Conservation (phyloP, 2,888 invertebrate species). For the Adela reaumurella region DNA sequence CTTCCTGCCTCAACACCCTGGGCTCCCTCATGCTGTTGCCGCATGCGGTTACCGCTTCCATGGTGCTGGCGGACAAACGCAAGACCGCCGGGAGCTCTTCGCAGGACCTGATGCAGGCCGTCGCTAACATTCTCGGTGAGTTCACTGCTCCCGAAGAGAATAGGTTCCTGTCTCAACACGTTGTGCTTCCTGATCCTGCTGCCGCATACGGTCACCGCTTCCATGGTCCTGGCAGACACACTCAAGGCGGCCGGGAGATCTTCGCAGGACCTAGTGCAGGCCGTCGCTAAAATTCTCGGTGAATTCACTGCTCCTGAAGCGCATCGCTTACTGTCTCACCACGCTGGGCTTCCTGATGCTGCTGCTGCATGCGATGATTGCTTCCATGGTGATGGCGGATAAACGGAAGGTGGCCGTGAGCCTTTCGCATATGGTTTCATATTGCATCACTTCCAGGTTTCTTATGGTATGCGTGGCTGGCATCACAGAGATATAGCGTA, state of each 20-base stretch:
- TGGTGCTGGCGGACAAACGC: no score
- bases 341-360: slow-evolving; percentile 89
- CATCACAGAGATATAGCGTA: no score
- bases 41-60: no score
- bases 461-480: no score
- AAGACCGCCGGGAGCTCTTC: no score
- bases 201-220: slow-evolving; percentile 86
- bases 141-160: slow-evolving; percentile 96
- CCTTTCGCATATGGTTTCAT: no score
- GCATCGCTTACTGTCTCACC: slow-evolving; percentile 88
- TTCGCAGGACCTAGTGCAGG: slow-evolving; percentile 56
- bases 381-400: slow-evolving; percentile 85
- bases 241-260: slow-evolving; percentile 59
- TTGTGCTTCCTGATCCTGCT: slow-evolving; percentile 90
- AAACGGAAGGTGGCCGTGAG: slow-evolving; percentile 64
- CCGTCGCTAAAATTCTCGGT: no score
- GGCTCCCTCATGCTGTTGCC: no score
- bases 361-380: slow-evolving; percentile 77
- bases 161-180: slow-evolving; percentile 84
- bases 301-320: slow-evolving; percentile 93
- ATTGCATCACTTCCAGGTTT: no score
- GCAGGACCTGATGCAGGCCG: no score
- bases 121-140: no score
- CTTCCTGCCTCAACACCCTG: no score
- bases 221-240: slow-evolving; percentile 89